Conservation (phyloP, 2,797 vertebrate genomes). For the Sylvia borin region DNA sequence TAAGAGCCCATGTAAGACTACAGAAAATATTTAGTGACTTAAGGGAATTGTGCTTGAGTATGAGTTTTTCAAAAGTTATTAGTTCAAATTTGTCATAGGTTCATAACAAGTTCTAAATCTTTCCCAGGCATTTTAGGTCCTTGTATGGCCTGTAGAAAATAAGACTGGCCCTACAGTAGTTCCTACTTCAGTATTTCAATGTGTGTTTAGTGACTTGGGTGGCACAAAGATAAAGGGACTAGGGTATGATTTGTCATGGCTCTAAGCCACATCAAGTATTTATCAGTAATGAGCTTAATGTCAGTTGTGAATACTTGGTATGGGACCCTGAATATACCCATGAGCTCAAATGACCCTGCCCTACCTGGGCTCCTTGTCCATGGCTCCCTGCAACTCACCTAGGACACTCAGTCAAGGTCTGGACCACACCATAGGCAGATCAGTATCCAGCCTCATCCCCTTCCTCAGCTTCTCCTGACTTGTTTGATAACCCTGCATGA, state of each 20-base stretch:
- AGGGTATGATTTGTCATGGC: neutral
- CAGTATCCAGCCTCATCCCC: neutral
- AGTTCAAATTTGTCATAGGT: neutral
- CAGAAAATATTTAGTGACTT: neutral
- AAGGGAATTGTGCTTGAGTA: neutral
- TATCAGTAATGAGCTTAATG: neutral
- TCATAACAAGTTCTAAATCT: neutral
- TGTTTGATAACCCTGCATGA: neutral
- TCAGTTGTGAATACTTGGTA: neutral
- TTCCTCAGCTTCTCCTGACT: neutral
- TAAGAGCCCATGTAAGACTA: neutral
- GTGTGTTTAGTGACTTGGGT: neutral
- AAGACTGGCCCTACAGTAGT: neutral
- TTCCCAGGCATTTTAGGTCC: neutral
- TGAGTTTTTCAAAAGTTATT: neutral
- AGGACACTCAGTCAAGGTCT: neutral
- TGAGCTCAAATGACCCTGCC: rapidly evolving
- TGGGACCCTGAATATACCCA: neutral
- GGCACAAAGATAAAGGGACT: neutral
- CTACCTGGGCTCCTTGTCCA: neutral
- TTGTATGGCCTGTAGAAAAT: neutral
- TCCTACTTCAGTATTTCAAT: neutral
- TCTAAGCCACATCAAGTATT: neutral
- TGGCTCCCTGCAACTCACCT: neutral
- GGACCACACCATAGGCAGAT: neutral